These are phyloP conservation scores for Triplophysa dalaica DNA, from an alignment of 2,113 vertebrate genomes.

Conservation along the genomic window DNA sequence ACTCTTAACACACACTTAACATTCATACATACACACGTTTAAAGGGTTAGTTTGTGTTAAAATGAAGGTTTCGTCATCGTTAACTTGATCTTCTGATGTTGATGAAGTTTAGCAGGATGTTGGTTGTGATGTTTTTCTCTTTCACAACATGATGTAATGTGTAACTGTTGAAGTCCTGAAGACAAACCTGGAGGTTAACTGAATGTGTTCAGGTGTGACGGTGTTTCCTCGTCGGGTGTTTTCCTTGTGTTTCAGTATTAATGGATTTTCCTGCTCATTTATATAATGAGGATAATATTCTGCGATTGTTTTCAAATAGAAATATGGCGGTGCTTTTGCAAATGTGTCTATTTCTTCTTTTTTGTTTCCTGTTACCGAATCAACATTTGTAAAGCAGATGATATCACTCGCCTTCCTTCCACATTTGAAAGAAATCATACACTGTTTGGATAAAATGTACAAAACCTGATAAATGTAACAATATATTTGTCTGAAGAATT, in stretches of 20 bases:
- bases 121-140: no score
- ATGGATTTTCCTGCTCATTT: neutral
- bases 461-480: no score
- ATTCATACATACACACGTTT: no score
- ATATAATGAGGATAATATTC: neutral
- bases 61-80: no score
- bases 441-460: no score
- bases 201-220: neutral
- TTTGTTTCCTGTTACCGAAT: slow-evolving; percentile 54
- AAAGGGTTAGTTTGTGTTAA: no score
- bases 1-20: neutral
- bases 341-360: neutral
- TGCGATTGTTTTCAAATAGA: neutral
- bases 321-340: neutral
- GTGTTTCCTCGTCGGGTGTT: neutral
- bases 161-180: no score
- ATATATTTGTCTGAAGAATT: no score
- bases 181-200: neutral
- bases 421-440: neutral
- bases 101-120: no score
- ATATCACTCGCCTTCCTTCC: neutral
- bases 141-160: no score
- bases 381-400: slow-evolving; percentile 15
- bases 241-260: neutral
- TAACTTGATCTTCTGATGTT: no score